A percentile compares a stretch with the other conserved stretches of the same genome.
Conservation (phyloP, 2,797 vertebrate species). For the Myoxocephalus aenaeus region DNA sequence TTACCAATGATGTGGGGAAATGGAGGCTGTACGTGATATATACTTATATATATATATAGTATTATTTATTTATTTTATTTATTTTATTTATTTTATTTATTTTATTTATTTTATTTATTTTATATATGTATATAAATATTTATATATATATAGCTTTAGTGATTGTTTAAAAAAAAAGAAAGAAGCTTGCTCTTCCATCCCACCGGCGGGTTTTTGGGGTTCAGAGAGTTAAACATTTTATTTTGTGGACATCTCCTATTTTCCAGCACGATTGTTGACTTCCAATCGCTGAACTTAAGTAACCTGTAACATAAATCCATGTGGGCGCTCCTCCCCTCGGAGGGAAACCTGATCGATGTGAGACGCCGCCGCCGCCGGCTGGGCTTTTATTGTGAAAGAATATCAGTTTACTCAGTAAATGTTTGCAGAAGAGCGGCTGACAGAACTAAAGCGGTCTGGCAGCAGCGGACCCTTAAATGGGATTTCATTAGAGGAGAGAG, state of each 20-base stretch:
- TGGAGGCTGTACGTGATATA: too few species aligned
- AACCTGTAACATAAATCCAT: not conserved
- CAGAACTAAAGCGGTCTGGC: conserved; percentile 7
- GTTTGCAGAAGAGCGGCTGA: conserved; percentile 12
- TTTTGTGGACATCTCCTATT: not conserved
- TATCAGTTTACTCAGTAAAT: not conserved
- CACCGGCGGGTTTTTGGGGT: too few species aligned
- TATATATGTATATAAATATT: too few species aligned
- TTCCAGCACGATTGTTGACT: not conserved
- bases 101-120: too few species aligned
- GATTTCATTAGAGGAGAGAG: conserved; percentile 28
- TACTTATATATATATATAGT: too few species aligned
- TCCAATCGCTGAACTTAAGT: not conserved
- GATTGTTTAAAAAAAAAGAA: too few species aligned
- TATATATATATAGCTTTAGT: too few species aligned
- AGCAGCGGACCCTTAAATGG: conserved; percentile 22
- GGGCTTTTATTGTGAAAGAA: conserved; percentile 18
- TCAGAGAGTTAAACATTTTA: too few species aligned
- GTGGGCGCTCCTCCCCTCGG: not conserved
- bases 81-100: too few species aligned
- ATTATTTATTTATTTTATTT: too few species aligned
- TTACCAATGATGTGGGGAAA: too few species aligned
- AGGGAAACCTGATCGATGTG: not conserved
- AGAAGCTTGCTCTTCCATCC: too few species aligned
- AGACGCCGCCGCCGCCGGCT: rapidly evolving